Base-by-base conservation (phyloP, 2,888 invertebrate species). In the Polydrusus tereticollis region DNA sequence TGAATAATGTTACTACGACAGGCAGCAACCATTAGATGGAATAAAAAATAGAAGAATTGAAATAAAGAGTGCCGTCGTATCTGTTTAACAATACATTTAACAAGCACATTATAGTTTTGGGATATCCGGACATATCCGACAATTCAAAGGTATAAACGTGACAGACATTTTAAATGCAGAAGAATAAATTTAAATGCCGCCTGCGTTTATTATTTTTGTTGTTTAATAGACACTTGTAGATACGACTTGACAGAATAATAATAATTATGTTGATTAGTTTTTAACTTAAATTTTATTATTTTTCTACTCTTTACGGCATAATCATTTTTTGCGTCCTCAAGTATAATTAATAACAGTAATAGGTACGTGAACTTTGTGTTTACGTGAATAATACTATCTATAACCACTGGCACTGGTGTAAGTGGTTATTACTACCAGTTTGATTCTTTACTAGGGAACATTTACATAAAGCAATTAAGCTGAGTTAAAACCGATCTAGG, bases 51-150 rank as follows among this genome's bases (percentile, higher is more conserved):
- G 41, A 21, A 36, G 58, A 41, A 38, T 38, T 36, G n/a, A 50
- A 50, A 50, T 23, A 26, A 41, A 58, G 23, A 58, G n/a, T 36
- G 14, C 36, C 36, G 41, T 36, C 58, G 36, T 20, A n/a, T 41
- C 41, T 38, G 58, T 33, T 58, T 36, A 36, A 58, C 36, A 58
- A 58, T 58, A 50, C 26, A 50, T 50, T 50, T 36, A 16, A 36
- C 36, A 62, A 45, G 29, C 62, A 45, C 47, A 62, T 45, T 62
- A 62, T 62, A 41, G 62, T 45, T 62, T 45, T 62, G 45, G 62
- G 62, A 62, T 45, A 62, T 62, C 62, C 62, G 62, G 62, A 58
- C 29, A 62, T 62, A 47, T 41, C 29, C 38, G 58, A 58, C 36
- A 38, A 38, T 58, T 38, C 18, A 58, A 58, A 38, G 6, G 38